These are phyloP conservation scores for Notarius lentiginosus DNA, from an alignment of 2,113 vertebrate genomes.

Conservation along the genomic window DNA sequence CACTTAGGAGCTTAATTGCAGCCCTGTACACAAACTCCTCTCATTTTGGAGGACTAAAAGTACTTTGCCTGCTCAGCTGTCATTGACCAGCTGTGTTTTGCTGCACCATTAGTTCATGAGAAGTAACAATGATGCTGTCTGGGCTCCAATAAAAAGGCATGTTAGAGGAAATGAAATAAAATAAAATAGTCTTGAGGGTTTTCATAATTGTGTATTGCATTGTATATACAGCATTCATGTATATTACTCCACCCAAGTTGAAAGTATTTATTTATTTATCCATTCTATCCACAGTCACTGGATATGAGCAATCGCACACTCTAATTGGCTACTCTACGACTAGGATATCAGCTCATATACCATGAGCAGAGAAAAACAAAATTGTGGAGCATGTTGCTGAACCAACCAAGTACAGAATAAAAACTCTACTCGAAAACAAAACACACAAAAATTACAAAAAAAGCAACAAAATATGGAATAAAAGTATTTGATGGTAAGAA, in stretches of 20 bases:
- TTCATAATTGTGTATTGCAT: neutral
- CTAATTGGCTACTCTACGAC: no score
- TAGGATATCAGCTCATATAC: no score
- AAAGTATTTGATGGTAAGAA: no score
- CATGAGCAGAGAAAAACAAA: no score
- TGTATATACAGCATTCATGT: conserved; percentile 54
- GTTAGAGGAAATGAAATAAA: conserved; percentile 21
- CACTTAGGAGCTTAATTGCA: conserved; percentile 23
- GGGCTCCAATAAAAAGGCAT: neutral
- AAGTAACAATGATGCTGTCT: neutral
- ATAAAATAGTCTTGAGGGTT: neutral
- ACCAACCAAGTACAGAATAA: no score
- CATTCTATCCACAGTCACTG: no score
- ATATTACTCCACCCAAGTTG: conserved; percentile 38
- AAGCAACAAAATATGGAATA: no score
- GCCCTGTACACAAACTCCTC: conserved; percentile 1
- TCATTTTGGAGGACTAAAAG: neutral
- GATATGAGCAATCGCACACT: no score
- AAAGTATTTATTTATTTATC: neutral
- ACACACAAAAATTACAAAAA: no score
- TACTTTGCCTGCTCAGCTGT: conserved; percentile 13
- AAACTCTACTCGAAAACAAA: no score
- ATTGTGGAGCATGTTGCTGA: no score
- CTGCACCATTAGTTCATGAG: conserved; percentile 22
- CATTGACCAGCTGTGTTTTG: conserved; percentile 31